These are phyloP conservation scores for Drosophila yooni DNA, from an alignment of 2,888 invertebrate genomes.

Conservation along the genomic window DNA sequence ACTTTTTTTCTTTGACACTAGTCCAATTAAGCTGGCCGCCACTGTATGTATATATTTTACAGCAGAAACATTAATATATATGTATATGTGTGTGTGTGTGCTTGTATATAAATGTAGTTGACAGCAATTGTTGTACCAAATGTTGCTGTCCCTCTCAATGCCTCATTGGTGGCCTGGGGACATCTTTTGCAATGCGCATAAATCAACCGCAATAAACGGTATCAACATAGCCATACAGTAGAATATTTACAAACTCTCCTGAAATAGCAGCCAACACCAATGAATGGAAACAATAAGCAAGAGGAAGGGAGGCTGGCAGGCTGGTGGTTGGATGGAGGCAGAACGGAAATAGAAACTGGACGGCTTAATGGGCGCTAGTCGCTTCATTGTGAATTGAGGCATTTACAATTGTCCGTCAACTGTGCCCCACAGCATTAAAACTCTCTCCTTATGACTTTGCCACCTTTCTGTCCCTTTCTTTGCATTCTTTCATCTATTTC, in stretches of 20 bases:
- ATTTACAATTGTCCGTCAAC: slow-evolving; percentile 49
- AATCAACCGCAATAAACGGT: slow-evolving; percentile 71
- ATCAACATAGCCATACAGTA: slow-evolving; percentile 59
- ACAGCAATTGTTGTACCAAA: slow-evolving; percentile 37
- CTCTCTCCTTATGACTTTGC: neutral
- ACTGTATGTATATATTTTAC: neutral
- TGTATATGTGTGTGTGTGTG: slow-evolving; percentile 10
- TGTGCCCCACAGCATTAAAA: slow-evolving; percentile 5
- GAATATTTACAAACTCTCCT: slow-evolving; percentile 67
- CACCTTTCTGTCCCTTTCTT: slow-evolving; percentile 1
- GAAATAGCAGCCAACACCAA: slow-evolving; percentile 13
- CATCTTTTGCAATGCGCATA: slow-evolving; percentile 55
- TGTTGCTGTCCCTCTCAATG: slow-evolving; percentile 49
- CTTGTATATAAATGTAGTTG: slow-evolving; percentile 29
- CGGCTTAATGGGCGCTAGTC: slow-evolving; percentile 6
- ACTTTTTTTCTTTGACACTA: too few species aligned
- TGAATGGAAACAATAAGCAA: slow-evolving; percentile 19
- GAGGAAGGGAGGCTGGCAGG: too few species aligned
- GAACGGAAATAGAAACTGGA: slow-evolving; percentile 18
- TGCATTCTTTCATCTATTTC: neutral
- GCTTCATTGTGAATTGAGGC: slow-evolving; percentile 51
- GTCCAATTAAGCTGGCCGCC: too few species aligned
- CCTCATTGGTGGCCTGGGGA: slow-evolving; percentile 32
- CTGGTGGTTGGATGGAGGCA: neutral
- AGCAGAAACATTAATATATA: neutral